phyloP scores from a whole-genome alignment of 2,113 vertebrate species.

The Rallus limicola region DNA sequence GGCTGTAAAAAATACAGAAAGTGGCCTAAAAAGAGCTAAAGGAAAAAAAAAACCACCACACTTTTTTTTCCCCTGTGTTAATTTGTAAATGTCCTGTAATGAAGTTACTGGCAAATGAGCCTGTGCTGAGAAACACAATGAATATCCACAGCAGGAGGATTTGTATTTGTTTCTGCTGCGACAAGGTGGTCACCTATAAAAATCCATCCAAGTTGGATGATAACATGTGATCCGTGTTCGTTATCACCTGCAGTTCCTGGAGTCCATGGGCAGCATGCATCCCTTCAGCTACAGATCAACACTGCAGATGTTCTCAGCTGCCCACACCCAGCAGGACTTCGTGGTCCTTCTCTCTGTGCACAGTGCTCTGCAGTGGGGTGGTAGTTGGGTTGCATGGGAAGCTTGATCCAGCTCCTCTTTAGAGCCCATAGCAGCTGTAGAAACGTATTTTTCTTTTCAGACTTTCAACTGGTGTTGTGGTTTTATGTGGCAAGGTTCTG shows the following conservation, averaged over 20 bases:
- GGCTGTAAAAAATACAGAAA: not conserved
- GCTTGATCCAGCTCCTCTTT: not conserved
- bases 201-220: not conserved
- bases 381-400: not conserved
- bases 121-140: not conserved
- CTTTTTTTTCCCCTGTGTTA: not conserved
- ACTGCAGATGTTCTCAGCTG: not conserved
- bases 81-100: not conserved
- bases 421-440: not conserved
- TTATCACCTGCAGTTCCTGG: not conserved
- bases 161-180: not conserved
- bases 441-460: not conserved
- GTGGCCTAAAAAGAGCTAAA: not conserved
- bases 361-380: not conserved
- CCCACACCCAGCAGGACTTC: too few relatives aligned
- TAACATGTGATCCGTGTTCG: not conserved
- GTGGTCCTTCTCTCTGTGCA: not conserved
- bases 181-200: not conserved
- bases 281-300: not conserved
- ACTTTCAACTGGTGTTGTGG: not conserved
- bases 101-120: not conserved
- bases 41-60: not conserved
- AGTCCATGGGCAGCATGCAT: not conserved
- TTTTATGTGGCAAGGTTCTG: too few relatives aligned
- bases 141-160: not conserved